A percentile compares a stretch with the other conserved stretches of the same genome.
phyloP scores from a whole-genome alignment of 2,888 invertebrate genomes.

The Ecdyonurus torrentis region DNA sequence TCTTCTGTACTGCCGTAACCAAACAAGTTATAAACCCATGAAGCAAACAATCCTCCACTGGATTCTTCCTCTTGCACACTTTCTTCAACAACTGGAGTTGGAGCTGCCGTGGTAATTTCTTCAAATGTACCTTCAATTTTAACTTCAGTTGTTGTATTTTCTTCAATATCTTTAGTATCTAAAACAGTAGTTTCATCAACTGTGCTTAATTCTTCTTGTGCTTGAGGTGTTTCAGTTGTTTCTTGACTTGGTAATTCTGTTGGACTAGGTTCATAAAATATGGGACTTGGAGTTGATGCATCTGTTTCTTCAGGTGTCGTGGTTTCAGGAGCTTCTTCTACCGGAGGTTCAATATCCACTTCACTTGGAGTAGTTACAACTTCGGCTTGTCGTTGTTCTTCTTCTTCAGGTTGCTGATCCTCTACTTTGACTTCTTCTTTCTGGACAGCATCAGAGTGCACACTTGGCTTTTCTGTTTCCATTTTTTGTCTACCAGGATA shows the following conservation, averaged over 20 bases:
- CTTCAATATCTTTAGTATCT: not conserved
- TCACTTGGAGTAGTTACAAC: not conserved
- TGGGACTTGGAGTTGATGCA: not conserved
- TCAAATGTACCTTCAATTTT: not conserved
- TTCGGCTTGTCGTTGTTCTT: no score
- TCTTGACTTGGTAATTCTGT: not conserved
- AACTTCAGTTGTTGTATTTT: slow-evolving; percentile 2
- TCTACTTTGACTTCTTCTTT: no score
- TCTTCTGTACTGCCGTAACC: not conserved
- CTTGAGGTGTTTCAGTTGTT: not conserved
- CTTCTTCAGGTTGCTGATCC: no score
- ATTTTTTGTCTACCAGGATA: no score
- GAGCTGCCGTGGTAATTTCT: not conserved
- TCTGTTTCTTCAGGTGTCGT: not conserved
- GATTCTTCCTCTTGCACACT: not conserved
- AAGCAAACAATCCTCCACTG: not conserved
- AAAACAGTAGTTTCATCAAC: not conserved
- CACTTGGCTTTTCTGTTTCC: no score
- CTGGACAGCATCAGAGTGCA: no score
- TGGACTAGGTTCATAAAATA: not conserved
- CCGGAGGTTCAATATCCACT: not conserved
- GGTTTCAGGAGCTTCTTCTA: not conserved
- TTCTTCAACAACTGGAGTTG: not conserved
- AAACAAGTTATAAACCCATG: not conserved
- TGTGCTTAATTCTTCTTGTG: no score